Evolutionary conservation across 2,113 vertebrate species (phyloP), one percentile per base, ranked within the genome.

Genomic region (Gobio gobio): DNA sequence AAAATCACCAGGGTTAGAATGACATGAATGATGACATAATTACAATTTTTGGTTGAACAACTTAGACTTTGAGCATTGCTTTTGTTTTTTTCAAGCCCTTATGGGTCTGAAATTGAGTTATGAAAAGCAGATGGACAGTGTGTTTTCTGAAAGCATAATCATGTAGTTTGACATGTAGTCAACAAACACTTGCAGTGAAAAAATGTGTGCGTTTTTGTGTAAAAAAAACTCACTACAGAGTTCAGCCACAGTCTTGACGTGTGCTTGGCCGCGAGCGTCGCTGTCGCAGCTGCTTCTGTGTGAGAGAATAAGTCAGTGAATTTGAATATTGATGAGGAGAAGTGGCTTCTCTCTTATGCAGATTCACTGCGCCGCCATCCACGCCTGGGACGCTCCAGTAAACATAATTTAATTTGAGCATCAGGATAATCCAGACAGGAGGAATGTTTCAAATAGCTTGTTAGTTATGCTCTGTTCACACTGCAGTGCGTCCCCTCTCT

Each of bases 241-340:
- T 7, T 22, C 43, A 74, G 22, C 33, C 66, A 36, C 33, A 8
- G 20, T 40, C 26, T 18, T 78, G 76, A 40, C 5, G n/a, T 78
- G 76, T 5, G 29, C 59, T n/a, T 76, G 58, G 83, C 59, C 49
- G 7, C 8, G 22, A 63, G 59, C 43, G 43, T 78, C 12, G 33
- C 22, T 49, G 43, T 43, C 49, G 51, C 26, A 33, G 63, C 54
- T 10, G 2, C 2, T 51, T 47, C 72, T 78, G 80, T n/a, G 83
- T 58, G 56, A 29, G n/a, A 61, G 36, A 56, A 29, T 51, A 47
- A 82, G 10, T 26, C 58, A 64, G 88, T 88, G 82, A 88, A 79
- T 88, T 80, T 91, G 90, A 93, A 94, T 94, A 93, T 90, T 90
- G 87, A 94, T 94, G 91, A 93, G 89, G 81, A 87, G 72, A 85